Base-by-base conservation (phyloP, 1,140 invertebrate genomes). In the Globodera rostochiensis region DNA sequence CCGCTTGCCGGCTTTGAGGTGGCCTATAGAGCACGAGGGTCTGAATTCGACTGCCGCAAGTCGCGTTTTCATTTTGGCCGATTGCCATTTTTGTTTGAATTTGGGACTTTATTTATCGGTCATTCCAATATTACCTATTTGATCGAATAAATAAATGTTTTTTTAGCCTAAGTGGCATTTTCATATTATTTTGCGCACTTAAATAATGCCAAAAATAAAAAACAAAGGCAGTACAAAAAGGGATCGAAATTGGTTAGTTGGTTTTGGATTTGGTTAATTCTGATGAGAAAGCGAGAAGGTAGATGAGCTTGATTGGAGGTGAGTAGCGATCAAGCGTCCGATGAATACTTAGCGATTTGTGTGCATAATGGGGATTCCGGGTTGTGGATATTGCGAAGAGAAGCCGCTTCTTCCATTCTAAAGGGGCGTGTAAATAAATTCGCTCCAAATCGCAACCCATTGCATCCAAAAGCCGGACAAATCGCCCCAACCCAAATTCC, bases 21-120 rank as follows among this genome's bases (percentile, higher is more conserved):
- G 50, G 57, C 66, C 60, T 47, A 21, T 74, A 74, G 11, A 80
- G 79, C 15, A 74, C 64, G 36, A 80, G 78, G 19, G 79, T 80
- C 47, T 74, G 71, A 46, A 80, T 74, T 13, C 73, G 64, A 53
- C 79, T 64, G 60, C 13, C 73, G 21, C 47, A 15, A 53, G 57
- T 64, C 57, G 19, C 57, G 19, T 19, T 19, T 64, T 19, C 57
- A 19, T 64, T 64, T 19, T 64, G 57, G 57, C 15, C 57, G 19
- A 19, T 19, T 64, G 57, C 57, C 57, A 64, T 64, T 64, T 64
- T 6, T 19, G 15, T 19, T 19, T 64, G 57, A 6, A 64, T 64
- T 64, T 36, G 1, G 36, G 36, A 36, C 36, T 36, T 36, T 36
- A 36, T 36, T 36, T 36, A 3, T 36, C 36, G 36, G 25, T 25